phyloP scores from a whole-genome alignment of 64 coral and sea anemone genomes.

The Montipora sp. region DNA sequence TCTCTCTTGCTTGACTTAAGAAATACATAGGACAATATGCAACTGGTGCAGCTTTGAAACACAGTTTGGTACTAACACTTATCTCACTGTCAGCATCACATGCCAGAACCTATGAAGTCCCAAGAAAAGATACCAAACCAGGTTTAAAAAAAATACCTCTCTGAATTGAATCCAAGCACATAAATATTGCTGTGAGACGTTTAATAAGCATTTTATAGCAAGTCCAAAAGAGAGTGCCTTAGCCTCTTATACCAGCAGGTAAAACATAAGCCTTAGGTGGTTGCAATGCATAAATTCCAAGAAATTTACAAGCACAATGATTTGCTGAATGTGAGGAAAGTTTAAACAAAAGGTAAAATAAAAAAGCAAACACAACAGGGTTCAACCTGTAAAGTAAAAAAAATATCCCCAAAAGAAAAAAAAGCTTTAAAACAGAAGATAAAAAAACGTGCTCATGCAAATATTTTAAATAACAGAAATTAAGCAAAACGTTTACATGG shows the following conservation, averaged over 20 bases:
- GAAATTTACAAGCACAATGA: neutral
- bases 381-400: neutral
- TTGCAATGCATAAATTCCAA: no score
- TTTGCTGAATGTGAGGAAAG: neutral
- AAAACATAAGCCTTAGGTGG: no score
- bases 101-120: slow-evolving; percentile 27
- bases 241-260: no score
- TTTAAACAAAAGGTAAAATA: neutral
- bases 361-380: neutral
- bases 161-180: neutral
- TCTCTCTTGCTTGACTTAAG: neutral
- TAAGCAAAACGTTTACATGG: neutral
- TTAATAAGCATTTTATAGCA: no score
- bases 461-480: neutral
- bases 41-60: neutral
- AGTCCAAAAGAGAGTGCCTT: no score
- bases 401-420: neutral
- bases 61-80: slow-evolving; percentile 13
- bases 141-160: neutral
- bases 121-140: slow-evolving; percentile 49
- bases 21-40: neutral
- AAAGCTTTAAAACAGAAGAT: neutral
- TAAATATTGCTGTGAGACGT: neutral
- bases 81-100: slow-evolving; percentile 15
- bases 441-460: neutral